Evolutionary conservation across 2,113 vertebrate genomes (phyloP).

Genomic region (Gnathonemus longibarbis): DNA sequence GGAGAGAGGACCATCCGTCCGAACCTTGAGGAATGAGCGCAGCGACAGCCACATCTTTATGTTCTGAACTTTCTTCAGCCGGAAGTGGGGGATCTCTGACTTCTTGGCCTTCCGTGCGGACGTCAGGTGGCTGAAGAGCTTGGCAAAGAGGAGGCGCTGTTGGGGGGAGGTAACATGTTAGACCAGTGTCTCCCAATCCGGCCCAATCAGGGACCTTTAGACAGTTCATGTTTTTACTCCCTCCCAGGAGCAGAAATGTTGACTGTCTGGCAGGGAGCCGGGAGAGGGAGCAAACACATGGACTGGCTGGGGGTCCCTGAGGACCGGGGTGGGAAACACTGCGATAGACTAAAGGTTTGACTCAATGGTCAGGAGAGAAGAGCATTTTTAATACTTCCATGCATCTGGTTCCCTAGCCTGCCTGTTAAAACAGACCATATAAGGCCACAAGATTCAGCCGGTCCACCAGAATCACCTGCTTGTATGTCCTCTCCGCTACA

Average conservation of each 20-base stretch:
- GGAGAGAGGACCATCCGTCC: no score
- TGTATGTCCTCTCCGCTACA: conserved; percentile 94
- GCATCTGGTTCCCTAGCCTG: background rate
- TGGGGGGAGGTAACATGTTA: conserved; percentile 26
- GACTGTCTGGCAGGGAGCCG: background rate
- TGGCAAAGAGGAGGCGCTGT: conserved; percentile 92
- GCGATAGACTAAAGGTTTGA: background rate
- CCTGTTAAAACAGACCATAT: background rate
- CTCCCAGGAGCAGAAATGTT: background rate
- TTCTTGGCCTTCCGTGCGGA: conserved; percentile 96
- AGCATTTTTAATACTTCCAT: background rate
- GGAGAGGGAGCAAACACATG: background rate
- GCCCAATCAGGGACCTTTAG: background rate
- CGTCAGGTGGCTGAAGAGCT: conserved; percentile 93
- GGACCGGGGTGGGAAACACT: background rate
- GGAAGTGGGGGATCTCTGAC: conserved; percentile 93
- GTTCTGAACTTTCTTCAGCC: conserved; percentile 97
- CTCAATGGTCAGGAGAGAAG: background rate
- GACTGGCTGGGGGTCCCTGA: background rate
- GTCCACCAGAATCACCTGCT: conserved; percentile 66
- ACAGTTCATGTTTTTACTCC: background rate
- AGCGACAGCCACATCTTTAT: conserved; percentile 98
- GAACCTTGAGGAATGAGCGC: conserved; percentile 89
- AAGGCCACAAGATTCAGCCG: background rate
- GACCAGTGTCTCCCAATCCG: background rate